phyloP scores from a whole-genome alignment of 2,888 invertebrate species.

The Horisme vitalbata region DNA sequence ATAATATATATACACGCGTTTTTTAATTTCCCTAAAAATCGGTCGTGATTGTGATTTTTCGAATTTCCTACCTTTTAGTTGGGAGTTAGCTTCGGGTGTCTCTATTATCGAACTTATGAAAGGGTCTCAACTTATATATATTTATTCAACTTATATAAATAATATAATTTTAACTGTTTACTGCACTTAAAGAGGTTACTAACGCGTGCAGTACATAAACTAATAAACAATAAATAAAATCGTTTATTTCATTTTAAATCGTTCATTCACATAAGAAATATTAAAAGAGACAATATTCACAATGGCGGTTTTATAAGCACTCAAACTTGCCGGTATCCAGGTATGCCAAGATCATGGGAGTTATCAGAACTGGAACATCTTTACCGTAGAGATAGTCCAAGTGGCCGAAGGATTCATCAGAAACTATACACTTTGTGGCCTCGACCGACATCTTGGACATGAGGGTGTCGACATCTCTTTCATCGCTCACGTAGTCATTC shows the following conservation, averaged over 20 bases:
- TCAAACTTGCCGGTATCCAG: constrained; percentile 30
- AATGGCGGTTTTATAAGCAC: constrained; percentile 35
- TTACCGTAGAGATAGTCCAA: constrained; percentile 47
- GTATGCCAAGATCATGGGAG: constrained; percentile 35
- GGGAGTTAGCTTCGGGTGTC: neutral
- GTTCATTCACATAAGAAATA: too few relatives aligned
- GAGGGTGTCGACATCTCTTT: constrained; percentile 36
- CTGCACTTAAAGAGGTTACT: too few relatives aligned
- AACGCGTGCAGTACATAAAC: too few relatives aligned
- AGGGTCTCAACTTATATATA: constrained; percentile 5
- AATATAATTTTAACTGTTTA: too few relatives aligned
- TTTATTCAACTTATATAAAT: too few relatives aligned
- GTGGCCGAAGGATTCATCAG: constrained; percentile 42
- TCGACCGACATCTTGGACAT: constrained; percentile 28
- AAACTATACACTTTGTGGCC: constrained; percentile 36
- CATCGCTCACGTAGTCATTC: constrained; percentile 42
- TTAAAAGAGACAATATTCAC: too few relatives aligned
- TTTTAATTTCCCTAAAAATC: constrained; percentile 34
- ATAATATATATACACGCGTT: too few relatives aligned
- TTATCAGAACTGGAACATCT: constrained; percentile 39
- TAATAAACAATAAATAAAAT: too few relatives aligned
- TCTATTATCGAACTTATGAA: constrained; percentile 16
- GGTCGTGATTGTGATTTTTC: constrained; percentile 31
- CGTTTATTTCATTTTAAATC: too few relatives aligned
- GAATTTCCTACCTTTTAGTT: constrained; percentile 14